Conservation (phyloP, 2,113 vertebrate genomes). For the Pelobates fuscus region DNA sequence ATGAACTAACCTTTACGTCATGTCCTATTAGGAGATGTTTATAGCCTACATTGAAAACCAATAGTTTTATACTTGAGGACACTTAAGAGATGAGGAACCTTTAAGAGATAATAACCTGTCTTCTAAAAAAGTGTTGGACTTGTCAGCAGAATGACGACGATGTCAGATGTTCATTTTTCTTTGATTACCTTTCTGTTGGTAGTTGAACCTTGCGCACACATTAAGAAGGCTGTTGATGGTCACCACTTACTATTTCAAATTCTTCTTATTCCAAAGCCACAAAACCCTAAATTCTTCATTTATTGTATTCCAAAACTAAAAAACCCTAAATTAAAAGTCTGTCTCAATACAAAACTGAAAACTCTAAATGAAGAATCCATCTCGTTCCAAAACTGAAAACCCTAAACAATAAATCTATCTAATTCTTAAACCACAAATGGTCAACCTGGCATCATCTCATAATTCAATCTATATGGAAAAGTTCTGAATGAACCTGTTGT, state of each 20-base stretch:
- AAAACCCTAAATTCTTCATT: not conserved
- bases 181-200: constrained; percentile 21
- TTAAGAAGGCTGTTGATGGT: constrained; percentile 13
- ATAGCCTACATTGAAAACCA: not conserved
- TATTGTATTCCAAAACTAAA: too few species aligned
- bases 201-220: constrained; percentile 27
- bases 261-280: constrained; percentile 7
- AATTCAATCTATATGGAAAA: too few species aligned
- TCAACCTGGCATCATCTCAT: too few species aligned
- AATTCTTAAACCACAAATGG: too few species aligned
- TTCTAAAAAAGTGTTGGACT: constrained; percentile 35
- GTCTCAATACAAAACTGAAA: constrained; percentile 1
- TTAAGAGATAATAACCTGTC: constrained; percentile 36
- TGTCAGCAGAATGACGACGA: constrained; percentile 17
- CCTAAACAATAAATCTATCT: not conserved
- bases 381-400: not conserved
- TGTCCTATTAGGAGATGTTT: not conserved
- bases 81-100: constrained; percentile 21
- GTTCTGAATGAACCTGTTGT: too few species aligned
- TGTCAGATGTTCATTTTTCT: constrained; percentile 26
- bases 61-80: constrained; percentile 28
- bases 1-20: not conserved
- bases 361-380: constrained; percentile 15
- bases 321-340: too few species aligned
- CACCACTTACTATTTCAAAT: constrained; percentile 10